A percentile compares a stretch with the other conserved stretches of the same genome.
Evolutionary conservation across 2,113 vertebrate species (phyloP).

Genomic region (Parus major): DNA sequence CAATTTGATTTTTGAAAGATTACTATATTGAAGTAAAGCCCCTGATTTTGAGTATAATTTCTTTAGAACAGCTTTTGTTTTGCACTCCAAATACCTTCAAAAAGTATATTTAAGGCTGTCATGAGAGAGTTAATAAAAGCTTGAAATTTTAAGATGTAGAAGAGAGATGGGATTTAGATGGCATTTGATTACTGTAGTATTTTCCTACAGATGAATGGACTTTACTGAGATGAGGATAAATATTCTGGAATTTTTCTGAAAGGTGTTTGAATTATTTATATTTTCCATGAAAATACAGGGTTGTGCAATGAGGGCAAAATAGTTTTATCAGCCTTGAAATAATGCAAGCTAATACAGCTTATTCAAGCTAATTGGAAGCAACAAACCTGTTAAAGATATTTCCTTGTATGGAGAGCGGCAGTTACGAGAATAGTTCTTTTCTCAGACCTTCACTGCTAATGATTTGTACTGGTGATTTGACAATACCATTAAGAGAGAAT

Average conservation of each 20-base stretch:
- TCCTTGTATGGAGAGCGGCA: background rate
- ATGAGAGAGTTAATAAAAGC: background rate
- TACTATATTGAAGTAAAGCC: background rate
- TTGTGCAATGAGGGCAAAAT: background rate
- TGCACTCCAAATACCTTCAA: background rate
- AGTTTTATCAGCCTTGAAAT: background rate
- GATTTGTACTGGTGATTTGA: background rate
- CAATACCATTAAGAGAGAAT: background rate
- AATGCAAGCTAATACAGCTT: background rate
- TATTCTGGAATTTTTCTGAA: slow-evolving; percentile 20
- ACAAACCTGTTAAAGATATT: background rate
- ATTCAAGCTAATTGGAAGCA: slow-evolving; percentile 4
- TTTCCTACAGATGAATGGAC: background rate
- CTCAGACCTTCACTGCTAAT: background rate
- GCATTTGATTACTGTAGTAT: background rate
- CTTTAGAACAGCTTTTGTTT: background rate
- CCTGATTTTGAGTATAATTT: background rate
- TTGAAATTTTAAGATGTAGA: background rate
- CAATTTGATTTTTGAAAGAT: background rate
- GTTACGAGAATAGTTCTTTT: background rate
- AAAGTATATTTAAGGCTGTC: background rate
- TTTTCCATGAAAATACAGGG: background rate
- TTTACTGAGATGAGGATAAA: background rate
- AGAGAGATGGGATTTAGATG: background rate
- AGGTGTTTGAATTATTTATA: slow-evolving; percentile 16